phyloP scores from a whole-genome alignment of 2,888 invertebrate genomes.

The Tinea trinotella region DNA sequence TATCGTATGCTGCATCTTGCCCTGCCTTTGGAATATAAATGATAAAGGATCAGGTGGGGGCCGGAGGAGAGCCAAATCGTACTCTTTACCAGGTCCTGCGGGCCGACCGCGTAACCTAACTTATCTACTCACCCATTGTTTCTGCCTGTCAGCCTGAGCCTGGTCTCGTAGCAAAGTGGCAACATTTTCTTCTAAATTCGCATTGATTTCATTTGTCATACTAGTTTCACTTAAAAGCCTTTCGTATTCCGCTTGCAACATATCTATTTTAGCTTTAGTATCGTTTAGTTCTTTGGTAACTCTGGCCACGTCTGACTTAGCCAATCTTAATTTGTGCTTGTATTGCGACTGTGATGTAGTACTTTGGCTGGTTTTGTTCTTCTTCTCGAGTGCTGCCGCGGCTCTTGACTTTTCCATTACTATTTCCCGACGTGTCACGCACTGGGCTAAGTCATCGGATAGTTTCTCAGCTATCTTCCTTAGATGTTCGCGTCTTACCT shows the following conservation, averaged over 20 bases:
- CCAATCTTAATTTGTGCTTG: slow-evolving; percentile 55
- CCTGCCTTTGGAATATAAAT: too few species aligned
- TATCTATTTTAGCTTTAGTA: neutral
- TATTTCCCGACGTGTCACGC: slow-evolving; percentile 55
- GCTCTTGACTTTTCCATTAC: slow-evolving; percentile 54
- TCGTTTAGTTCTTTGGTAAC: slow-evolving; percentile 42
- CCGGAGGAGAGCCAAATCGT: too few species aligned
- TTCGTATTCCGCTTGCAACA: slow-evolving; percentile 41
- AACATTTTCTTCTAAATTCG: slow-evolving; percentile 49
- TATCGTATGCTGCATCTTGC: too few species aligned
- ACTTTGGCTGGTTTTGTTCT: slow-evolving; percentile 35
- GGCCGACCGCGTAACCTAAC: too few species aligned
- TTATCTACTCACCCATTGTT: slow-evolving; percentile 56
- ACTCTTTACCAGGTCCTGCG: too few species aligned
- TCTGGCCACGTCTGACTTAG: slow-evolving; percentile 48
- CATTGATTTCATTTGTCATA: slow-evolving; percentile 36
- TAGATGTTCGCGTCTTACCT: slow-evolving; percentile 61
- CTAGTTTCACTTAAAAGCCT: slow-evolving; percentile 40
- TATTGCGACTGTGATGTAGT: slow-evolving; percentile 46
- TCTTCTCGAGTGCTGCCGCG: slow-evolving; percentile 49
- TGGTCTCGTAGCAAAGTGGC: slow-evolving; percentile 46
- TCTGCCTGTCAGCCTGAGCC: slow-evolving; percentile 43
- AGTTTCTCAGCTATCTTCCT: slow-evolving; percentile 56
- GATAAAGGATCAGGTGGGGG: too few species aligned
- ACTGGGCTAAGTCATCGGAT: slow-evolving; percentile 54